Conservation (phyloP, 2,888 invertebrate genomes). For the Nymphalis c-album region DNA sequence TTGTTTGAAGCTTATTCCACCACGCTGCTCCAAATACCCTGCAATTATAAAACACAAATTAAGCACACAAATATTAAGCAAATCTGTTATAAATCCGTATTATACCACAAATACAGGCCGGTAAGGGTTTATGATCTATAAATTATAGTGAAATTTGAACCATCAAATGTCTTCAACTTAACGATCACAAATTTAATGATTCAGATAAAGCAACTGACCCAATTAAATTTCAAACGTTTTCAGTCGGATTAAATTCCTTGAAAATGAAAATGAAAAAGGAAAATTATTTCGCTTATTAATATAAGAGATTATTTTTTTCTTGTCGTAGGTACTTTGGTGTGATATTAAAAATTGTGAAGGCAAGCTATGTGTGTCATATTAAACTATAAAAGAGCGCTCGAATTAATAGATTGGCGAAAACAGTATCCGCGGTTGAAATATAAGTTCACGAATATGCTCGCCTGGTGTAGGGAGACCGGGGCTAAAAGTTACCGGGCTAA, state of each 20-base stretch:
- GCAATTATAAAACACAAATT: too few species aligned
- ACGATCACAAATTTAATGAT: slow-evolving; percentile 15
- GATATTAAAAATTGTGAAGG: neutral
- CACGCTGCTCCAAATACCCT: too few species aligned
- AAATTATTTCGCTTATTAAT: neutral
- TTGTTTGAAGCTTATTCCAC: too few species aligned
- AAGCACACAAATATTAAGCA: too few species aligned
- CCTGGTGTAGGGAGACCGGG: too few species aligned
- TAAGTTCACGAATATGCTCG: too few species aligned
- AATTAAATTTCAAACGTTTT: slow-evolving; percentile 10
- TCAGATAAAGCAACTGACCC: slow-evolving; percentile 3
- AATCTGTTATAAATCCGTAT: too few species aligned
- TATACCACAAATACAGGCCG: neutral
- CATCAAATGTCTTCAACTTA: slow-evolving; percentile 11
- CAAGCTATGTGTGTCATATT: too few species aligned
- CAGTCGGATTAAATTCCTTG: neutral
- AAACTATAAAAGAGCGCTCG: too few species aligned
- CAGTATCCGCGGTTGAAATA: too few species aligned
- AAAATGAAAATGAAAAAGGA: neutral
- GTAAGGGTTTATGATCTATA: neutral
- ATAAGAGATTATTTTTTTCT: neutral
- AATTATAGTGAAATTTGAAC: slow-evolving; percentile 4
- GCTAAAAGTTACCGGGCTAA: too few species aligned
- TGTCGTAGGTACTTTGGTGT: neutral
- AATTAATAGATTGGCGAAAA: too few species aligned